A percentile compares a stretch with the other conserved stretches of the same genome.
Conservation (phyloP, 2,888 invertebrate genomes). For the Cancer borealis region DNA sequence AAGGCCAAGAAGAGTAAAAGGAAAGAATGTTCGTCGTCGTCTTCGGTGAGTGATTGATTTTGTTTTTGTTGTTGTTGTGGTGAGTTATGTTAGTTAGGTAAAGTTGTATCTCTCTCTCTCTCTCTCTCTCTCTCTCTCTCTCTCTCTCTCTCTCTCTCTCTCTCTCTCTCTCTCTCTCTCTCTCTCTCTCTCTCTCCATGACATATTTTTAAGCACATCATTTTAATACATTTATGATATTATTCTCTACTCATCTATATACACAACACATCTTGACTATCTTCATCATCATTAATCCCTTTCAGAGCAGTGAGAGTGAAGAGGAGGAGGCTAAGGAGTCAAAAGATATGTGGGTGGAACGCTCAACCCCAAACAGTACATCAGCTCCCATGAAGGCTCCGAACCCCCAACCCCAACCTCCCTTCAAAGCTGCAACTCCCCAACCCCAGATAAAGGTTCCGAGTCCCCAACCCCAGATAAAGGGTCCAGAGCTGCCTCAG, state of each 20-base stretch:
- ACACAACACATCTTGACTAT: too few relatives aligned
- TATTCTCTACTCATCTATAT: too few relatives aligned
- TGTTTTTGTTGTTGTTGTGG: not conserved
- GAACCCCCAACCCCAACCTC: not conserved
- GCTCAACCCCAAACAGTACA: not conserved
- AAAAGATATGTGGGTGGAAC: slow-evolving; percentile 69
- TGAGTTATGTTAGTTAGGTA: not conserved
- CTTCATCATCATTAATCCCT: not conserved
- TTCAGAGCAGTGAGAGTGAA: slow-evolving; percentile 78
- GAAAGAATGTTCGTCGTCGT: slow-evolving; percentile 30
- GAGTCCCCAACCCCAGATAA: not conserved
- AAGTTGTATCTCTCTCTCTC: too few relatives aligned
- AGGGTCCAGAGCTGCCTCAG: not conserved
- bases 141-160: too few relatives aligned
- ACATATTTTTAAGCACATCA: too few relatives aligned
- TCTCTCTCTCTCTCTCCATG: too few relatives aligned
- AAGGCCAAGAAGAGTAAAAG: slow-evolving; percentile 47
- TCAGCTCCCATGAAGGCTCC: not conserved
- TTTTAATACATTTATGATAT: too few relatives aligned
- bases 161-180: too few relatives aligned
- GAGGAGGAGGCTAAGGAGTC: slow-evolving; percentile 76
- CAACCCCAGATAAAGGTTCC: not conserved
- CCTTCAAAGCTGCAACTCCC: too few relatives aligned
- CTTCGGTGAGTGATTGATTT: slow-evolving; percentile 22
- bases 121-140: too few relatives aligned